Evolutionary conservation across 2,888 invertebrate genomes (phyloP).

Genomic region (Lymantria dispar): DNA sequence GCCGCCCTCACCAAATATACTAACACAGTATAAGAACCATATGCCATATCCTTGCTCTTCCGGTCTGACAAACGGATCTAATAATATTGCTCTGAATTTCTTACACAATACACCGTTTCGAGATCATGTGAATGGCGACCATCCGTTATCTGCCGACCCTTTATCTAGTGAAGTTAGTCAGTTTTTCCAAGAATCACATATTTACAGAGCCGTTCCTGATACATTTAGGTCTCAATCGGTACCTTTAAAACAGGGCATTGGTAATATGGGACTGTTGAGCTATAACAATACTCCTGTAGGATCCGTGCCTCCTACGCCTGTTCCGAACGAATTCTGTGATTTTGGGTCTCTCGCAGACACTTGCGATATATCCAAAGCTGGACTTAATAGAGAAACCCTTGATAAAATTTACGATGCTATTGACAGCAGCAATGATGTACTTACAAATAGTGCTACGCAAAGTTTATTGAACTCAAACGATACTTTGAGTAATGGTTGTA

Average conservation of each 20-base stretch:
- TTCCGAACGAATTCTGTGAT: conserved; percentile 88
- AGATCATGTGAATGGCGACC: conserved; percentile 72
- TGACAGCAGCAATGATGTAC: conserved; percentile 77
- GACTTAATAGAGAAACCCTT: conserved; percentile 83
- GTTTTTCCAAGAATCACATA: conserved; percentile 79
- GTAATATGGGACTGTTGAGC: conserved; percentile 61
- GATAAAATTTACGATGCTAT: conserved; percentile 86
- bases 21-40: conserved; percentile 74
- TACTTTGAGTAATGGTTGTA: conserved; percentile 65
- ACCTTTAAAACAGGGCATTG: conserved; percentile 85
- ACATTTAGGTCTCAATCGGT: conserved; percentile 89
- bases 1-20: conserved; percentile 85
- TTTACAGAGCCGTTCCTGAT: conserved; percentile 67
- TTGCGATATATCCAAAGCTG: conserved; percentile 77
- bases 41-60: conserved; percentile 71
- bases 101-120: conserved; percentile 67
- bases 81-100: conserved; percentile 69
- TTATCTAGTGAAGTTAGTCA: conserved; percentile 84
- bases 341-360: conserved; percentile 84
- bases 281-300: conserved; percentile 83
- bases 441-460: conserved; percentile 52
- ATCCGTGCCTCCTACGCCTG: conserved; percentile 86
- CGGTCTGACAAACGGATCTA: conserved; percentile 62
- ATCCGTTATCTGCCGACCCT: conserved; percentile 74
- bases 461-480: conserved; percentile 56